Conservation (phyloP, 2,888 invertebrate genomes). For the Clanis bilineata region DNA sequence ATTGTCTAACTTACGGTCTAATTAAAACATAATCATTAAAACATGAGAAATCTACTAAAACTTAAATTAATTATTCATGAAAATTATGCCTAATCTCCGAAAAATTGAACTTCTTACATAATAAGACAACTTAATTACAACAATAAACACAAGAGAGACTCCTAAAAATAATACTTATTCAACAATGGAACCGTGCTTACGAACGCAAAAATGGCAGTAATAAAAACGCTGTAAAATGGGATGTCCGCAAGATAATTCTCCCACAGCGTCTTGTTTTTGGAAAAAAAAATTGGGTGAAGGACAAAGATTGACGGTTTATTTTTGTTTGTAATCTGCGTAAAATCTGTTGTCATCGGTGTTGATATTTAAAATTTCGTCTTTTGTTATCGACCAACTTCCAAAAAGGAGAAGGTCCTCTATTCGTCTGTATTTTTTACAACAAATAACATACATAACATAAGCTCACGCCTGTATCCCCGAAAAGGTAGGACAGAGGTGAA, state of each 20-base stretch:
- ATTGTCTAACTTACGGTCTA: no score
- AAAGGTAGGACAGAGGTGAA: no score
- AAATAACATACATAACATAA: no score
- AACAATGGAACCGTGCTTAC: constrained; percentile 16
- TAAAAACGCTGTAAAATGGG: constrained; percentile 19
- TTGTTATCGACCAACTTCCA: no score
- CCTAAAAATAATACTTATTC: constrained; percentile 12
- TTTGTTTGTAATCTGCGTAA: background rate
- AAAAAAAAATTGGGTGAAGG: background rate
- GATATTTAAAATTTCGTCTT: background rate
- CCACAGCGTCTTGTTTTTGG: background rate
- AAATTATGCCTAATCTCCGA: background rate
- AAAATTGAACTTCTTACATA: constrained; percentile 8
- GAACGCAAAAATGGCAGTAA: constrained; percentile 22
- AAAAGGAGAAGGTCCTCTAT: no score
- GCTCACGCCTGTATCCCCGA: no score
- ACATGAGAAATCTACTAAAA: background rate
- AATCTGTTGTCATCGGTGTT: background rate
- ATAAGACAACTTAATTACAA: constrained; percentile 9
- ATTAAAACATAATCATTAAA: no score
- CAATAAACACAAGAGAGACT: constrained; percentile 12
- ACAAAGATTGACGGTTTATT: constrained; percentile 2
- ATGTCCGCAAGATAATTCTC: background rate
- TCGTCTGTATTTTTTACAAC: no score
- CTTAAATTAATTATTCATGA: background rate